Evolutionary conservation across 2,113 vertebrate species (phyloP), one percentile per base, ranked within the genome.

Genomic region (Trematocara nigrifrons): DNA sequence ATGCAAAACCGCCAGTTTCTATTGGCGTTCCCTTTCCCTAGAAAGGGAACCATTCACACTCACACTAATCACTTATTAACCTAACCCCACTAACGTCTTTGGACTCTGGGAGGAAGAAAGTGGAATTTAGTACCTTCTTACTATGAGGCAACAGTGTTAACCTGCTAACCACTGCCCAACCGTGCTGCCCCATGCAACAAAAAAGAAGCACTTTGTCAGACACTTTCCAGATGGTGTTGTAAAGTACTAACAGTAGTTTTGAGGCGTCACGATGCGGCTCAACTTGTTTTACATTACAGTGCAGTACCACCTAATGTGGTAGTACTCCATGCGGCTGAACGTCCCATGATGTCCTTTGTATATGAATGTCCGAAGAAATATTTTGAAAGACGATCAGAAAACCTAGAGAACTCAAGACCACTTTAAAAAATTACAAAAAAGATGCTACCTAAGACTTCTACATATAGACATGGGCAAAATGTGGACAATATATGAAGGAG

Each of bases 251-350:
- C 56, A 16, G 26, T 35, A 35, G 9, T 6, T 61, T 61, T 18
- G 57, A 61, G 8, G 29, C 9, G 1, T 33, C 57, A 33, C 3
- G 9, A 18, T 35, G 57, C 3, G 0, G 29, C 57, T 35, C 15
- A 33, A 61, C 29, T 61, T 61, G 57, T 61, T 61, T 61, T 61
- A 61, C 15, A 61, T 35, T 61, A 35, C 15, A 6, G 15, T 61
- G 9, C 29, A 35, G 16, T 18, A 35, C 57, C 31, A 61, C 57
- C 8, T 35, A 61, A 35, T 61, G 57, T 61, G 57, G 57, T 61
- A 33, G 29, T 2, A 16, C 26, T 31, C 13, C 56, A 59, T 16
- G 1, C 0, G 13, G 56, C 56, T 59, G 26, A 59, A 59, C 7
- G 13, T 31, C 8, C 29, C 56, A 59, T 33, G 29, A 59, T 59